These are phyloP conservation scores for Ifrita kowaldi DNA, from an alignment of 2,113 vertebrate genomes.

Conservation along the genomic window DNA sequence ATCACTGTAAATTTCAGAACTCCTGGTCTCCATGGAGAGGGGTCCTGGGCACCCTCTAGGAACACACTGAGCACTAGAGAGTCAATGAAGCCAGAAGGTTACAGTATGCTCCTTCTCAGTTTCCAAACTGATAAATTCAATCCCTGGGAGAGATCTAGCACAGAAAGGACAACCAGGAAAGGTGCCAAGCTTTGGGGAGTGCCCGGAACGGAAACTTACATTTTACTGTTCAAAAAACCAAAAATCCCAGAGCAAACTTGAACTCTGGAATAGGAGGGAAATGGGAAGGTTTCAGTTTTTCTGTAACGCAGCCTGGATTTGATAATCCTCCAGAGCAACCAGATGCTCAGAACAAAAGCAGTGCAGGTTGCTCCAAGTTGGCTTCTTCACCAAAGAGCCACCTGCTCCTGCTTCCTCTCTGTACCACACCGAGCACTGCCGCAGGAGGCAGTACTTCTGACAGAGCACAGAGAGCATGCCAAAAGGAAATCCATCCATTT, in stretches of 20 bases:
- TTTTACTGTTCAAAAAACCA: neutral
- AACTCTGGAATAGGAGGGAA: neutral
- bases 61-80: neutral
- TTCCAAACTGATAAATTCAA: neutral
- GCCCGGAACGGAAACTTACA: neutral
- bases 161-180: neutral
- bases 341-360: neutral
- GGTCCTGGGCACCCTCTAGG: neutral
- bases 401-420: neutral
- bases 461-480: neutral
- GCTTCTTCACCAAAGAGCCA: neutral
- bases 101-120: neutral
- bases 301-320: neutral
- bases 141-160: neutral
- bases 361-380: neutral
- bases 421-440: neutral
- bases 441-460: neutral
- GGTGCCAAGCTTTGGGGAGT: neutral
- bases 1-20: neutral
- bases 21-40: neutral
- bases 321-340: neutral
- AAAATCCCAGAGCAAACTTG: neutral
- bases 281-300: neutral
- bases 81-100: neutral
- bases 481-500: neutral